Evolutionary conservation across 2,113 vertebrate genomes (phyloP).

Genomic region (Pangasianodon hypophthalmus): DNA sequence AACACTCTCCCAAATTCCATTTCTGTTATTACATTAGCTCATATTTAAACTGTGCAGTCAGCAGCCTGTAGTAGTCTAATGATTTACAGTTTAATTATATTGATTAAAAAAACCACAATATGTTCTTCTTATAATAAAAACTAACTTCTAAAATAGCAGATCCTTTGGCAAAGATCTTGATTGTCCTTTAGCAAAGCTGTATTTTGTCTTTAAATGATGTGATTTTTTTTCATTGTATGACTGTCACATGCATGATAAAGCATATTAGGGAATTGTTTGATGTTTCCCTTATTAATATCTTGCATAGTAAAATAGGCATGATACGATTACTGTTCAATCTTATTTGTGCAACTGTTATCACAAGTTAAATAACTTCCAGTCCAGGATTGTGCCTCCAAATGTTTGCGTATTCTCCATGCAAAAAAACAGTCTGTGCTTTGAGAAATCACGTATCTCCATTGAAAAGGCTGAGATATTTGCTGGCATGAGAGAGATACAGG

Average conservation of each 20-base stretch:
- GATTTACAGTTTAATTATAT: background rate
- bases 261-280: background rate
- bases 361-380: background rate
- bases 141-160: background rate
- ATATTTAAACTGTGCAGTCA: background rate
- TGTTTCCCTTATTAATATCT: conserved; percentile 12
- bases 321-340: background rate
- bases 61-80: background rate
- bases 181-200: background rate
- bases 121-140: background rate
- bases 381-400: background rate
- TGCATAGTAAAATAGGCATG: conserved; percentile 16
- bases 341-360: background rate
- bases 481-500: conserved; percentile 77
- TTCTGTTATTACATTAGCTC: background rate
- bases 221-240: background rate
- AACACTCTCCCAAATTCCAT: background rate
- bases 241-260: background rate
- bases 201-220: background rate
- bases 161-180: background rate
- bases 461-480: conserved; percentile 78
- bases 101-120: background rate
- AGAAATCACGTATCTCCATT: conserved; percentile 73
- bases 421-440: background rate
- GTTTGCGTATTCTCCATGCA: background rate